Percentiles rank a stretch among this genome's conserved stretches.
Evolutionary conservation across 2,113 vertebrate genomes (phyloP).

Genomic region (Phylloscopus whistleri): DNA sequence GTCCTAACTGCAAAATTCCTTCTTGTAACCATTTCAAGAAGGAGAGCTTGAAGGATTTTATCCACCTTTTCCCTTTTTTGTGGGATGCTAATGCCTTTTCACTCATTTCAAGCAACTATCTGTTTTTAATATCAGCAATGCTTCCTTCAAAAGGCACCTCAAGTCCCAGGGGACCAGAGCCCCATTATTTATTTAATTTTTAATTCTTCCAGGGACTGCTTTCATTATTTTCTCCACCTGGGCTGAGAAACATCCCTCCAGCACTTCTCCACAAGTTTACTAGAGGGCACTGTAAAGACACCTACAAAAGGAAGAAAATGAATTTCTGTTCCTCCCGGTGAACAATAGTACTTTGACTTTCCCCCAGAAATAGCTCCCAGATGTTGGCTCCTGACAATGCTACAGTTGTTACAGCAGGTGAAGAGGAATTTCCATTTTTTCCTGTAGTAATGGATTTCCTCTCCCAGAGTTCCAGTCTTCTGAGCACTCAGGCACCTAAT

Average conservation of each 20-base stretch:
- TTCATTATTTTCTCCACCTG: not conserved
- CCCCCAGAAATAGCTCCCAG: slow-evolving; percentile 7
- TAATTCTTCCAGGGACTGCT: not conserved
- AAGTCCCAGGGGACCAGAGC: not conserved
- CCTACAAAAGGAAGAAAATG: not conserved
- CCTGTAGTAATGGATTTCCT: not conserved
- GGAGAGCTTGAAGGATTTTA: not conserved
- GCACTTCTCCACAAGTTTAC: slow-evolving; percentile 41
- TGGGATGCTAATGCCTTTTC: not conserved
- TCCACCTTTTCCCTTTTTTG: not conserved
- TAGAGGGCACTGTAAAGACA: slow-evolving; percentile 61
- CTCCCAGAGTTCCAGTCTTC: not conserved
- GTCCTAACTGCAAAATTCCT: not conserved
- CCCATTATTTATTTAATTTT: not conserved
- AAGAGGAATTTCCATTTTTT: not conserved
- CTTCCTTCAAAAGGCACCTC: not conserved
- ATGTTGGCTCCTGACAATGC: not conserved
- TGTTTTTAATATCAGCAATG: not conserved
- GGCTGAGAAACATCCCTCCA: not conserved
- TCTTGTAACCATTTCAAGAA: not conserved
- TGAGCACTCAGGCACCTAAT: not conserved
- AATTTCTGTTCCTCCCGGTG: not conserved
- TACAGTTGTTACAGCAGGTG: not conserved
- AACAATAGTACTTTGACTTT: slow-evolving; percentile 45
- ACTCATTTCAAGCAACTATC: not conserved